Evolutionary conservation across 2,888 invertebrate species (phyloP).

Genomic region (Asteroscopus sphinx): DNA sequence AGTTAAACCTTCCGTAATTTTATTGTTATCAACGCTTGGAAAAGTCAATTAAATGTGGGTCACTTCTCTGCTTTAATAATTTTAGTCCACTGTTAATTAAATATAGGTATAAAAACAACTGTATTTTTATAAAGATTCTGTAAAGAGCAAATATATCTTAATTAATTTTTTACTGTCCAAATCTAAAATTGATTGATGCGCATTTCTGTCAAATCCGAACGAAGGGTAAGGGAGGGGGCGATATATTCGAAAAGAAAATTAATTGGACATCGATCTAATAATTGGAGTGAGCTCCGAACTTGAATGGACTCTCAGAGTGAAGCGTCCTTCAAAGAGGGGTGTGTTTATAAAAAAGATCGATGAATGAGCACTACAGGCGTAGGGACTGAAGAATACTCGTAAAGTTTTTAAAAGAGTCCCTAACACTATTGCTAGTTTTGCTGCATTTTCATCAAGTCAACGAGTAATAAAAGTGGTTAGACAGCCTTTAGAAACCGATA

Average conservation of each 20-base stretch:
- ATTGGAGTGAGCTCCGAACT: constrained; percentile 25
- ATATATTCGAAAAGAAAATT: constrained; percentile 51
- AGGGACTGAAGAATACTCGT: constrained; percentile 27
- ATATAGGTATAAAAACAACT: too few relatives aligned
- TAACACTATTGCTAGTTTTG: constrained; percentile 18
- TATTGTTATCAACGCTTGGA: too few relatives aligned
- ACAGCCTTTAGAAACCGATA: neutral
- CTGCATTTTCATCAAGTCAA: constrained; percentile 16
- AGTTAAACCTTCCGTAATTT: too few relatives aligned
- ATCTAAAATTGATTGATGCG: constrained; percentile 47
- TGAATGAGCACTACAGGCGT: constrained; percentile 16
- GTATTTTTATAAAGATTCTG: too few relatives aligned
- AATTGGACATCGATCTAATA: constrained; percentile 53
- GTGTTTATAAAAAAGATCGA: constrained; percentile 34
- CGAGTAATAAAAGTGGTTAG: constrained; percentile 21
- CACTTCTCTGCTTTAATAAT: too few relatives aligned
- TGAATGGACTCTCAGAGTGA: constrained; percentile 37
- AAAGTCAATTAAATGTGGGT: too few relatives aligned
- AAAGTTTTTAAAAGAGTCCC: constrained; percentile 18
- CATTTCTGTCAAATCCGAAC: constrained; percentile 38
- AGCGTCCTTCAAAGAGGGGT: constrained; percentile 27
- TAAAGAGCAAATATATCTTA: neutral
- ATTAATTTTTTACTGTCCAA: constrained; percentile 22
- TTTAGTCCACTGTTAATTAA: too few relatives aligned
- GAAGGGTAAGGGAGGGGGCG: constrained; percentile 16